Evolutionary conservation across 2,888 invertebrate species (phyloP), one percentile per base, ranked within the genome.

Genomic region (Caenorhabditis sulstoni): DNA sequence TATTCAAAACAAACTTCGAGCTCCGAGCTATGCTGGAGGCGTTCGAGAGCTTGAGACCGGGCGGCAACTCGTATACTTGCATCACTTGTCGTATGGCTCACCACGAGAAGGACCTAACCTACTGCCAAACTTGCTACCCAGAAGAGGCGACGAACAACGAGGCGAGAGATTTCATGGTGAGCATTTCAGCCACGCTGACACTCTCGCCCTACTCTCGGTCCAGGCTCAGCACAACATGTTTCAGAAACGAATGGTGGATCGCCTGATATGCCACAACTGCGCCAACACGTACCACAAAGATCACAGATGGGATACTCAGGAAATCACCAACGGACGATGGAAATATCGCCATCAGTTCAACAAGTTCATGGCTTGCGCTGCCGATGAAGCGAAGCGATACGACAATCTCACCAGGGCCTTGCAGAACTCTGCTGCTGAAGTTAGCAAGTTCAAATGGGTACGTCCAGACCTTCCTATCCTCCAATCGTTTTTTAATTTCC

Each of bases 1-100:
- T 50, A 9, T 22, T 67, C 18, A 22, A 39, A 5, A 57, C 58
- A 8, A 67, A 67, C 5, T 67, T n/a, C 14, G 14, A 5, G 1
- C 20, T 66, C 22, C 29, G 23, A 49, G 49, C 57, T 57, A 22
- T 14, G 23, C 29, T 29, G 3, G 22, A 16, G 20, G 8, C 41
- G 18, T 11, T 12, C 16, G 53, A n/a, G 35, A n/a, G n/a, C 4
- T 7, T 3, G 16, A 53, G 11, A 44, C 11, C 29, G 29, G 7
- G 29, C 29, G 29, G 29, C 4, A 29, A 29, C 29, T 29, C 7
- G 29, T 29, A 29, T 7, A n/a, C n/a, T n/a, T n/a, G n/a, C n/a
- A n/a, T n/a, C n/a, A n/a, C n/a, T n/a, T n/a, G n/a, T n/a, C n/a
- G n/a, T n/a, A n/a, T n/a, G n/a, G n/a, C n/a, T n/a, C n/a, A n/a